A percentile compares a stretch with the other conserved stretches of the same genome.
Evolutionary conservation across 2,797 vertebrate species (phyloP).

Genomic region (Nyctalus aviator): DNA sequence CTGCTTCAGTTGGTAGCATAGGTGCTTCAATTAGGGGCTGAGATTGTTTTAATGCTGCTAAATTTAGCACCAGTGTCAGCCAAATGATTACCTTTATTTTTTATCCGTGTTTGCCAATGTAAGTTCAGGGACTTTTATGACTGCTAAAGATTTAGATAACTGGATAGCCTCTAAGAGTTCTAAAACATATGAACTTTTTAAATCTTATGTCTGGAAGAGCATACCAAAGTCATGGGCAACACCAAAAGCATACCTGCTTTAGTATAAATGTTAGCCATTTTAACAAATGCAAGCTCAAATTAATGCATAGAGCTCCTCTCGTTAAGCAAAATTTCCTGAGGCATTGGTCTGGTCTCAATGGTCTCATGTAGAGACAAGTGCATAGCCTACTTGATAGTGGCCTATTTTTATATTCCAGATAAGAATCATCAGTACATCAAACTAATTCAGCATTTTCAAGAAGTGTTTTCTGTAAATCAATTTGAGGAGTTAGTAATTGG

Average conservation of each 20-base stretch:
- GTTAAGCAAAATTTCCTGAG: neutral
- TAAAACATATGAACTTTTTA: neutral
- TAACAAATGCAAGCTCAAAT: neutral
- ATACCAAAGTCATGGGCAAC: neutral
- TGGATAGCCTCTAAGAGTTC: neutral
- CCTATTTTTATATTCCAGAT: neutral
- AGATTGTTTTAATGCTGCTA: too few relatives aligned
- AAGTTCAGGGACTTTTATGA: neutral
- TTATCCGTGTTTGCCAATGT: neutral
- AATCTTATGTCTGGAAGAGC: neutral
- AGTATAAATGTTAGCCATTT: neutral
- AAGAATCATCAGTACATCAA: neutral
- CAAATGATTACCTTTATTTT: neutral
- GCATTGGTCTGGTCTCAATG: neutral
- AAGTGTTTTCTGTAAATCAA: neutral
- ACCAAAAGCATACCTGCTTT: neutral
- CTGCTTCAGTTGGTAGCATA: neutral
- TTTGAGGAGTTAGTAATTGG: neutral
- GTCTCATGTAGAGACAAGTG: neutral
- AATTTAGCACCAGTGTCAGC: neutral
- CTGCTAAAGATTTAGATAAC: neutral
- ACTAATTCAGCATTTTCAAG: neutral
- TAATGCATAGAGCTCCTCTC: neutral
- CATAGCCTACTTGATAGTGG: neutral
- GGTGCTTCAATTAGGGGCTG: neutral